These are phyloP conservation scores for Yponomeuta sedellus DNA, from an alignment of 2,888 invertebrate genomes.

Conservation along the genomic window DNA sequence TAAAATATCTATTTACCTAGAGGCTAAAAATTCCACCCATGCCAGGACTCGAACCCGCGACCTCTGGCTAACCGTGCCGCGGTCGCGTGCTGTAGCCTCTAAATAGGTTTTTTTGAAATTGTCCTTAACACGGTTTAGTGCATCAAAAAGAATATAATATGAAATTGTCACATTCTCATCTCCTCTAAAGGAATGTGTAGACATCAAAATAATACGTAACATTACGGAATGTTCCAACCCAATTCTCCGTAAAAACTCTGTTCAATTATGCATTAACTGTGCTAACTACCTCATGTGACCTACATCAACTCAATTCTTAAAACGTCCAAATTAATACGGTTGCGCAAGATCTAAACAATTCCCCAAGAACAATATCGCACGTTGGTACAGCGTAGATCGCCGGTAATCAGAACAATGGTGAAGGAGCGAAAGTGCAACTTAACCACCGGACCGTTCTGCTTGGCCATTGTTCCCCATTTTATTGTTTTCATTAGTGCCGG, in stretches of 20 bases:
- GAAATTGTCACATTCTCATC: too few species aligned
- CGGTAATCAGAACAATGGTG: conserved; percentile 61
- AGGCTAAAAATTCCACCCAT: too few species aligned
- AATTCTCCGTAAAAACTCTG: conserved; percentile 29
- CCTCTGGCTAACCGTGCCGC: too few species aligned
- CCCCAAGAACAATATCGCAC: conserved; percentile 38
- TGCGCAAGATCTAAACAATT: conserved; percentile 50
- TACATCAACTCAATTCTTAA: conserved; percentile 31
- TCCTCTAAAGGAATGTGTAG: neutral
- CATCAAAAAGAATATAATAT: too few species aligned
- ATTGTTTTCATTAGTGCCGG: conserved; percentile 60
- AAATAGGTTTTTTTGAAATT: too few species aligned
- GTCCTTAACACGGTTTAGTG: too few species aligned
- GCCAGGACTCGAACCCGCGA: too few species aligned
- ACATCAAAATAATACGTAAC: neutral
- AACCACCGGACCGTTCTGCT: conserved; percentile 54
- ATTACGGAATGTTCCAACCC: neutral
- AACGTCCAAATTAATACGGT: conserved; percentile 31
- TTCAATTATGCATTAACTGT: conserved; percentile 16
- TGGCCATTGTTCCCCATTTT: conserved; percentile 58
- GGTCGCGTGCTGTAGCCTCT: too few species aligned
- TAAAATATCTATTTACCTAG: too few species aligned
- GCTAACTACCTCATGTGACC: conserved; percentile 28
- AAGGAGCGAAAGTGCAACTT: conserved; percentile 65
- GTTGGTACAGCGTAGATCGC: conserved; percentile 42